Conservation (phyloP, 1,140 invertebrate genomes). For the Nylanderia fulva region DNA sequence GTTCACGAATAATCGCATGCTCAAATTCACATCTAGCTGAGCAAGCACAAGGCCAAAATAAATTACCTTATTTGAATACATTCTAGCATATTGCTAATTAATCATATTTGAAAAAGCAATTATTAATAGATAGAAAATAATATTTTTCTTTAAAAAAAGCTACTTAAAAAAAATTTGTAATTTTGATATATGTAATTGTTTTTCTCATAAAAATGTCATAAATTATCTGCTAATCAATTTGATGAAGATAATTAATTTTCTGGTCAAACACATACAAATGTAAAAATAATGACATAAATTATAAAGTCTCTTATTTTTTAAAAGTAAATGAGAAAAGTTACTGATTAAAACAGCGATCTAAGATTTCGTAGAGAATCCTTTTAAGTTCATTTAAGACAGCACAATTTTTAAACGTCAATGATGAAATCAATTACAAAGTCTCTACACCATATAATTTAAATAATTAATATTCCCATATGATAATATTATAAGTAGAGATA, state of each 20-base stretch:
- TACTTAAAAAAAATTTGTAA: too few relatives aligned
- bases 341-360: too few relatives aligned
- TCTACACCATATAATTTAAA: neutral
- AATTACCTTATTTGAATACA: neutral
- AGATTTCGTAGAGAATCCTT: too few relatives aligned
- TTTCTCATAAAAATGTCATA: neutral
- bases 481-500: constrained; percentile 60
- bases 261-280: too few relatives aligned
- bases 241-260: too few relatives aligned
- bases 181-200: neutral
- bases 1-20: neutral
- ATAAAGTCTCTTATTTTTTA: too few relatives aligned
- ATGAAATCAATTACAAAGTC: neutral
- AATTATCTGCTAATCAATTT: neutral
- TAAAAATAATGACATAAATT: too few relatives aligned
- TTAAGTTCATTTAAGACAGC: too few relatives aligned
- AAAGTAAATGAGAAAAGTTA: too few relatives aligned
- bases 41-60: neutral
- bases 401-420: too few relatives aligned
- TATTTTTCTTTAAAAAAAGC: neutral
- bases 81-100: neutral
- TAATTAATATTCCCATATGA: neutral
- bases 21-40: neutral
- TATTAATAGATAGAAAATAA: neutral
- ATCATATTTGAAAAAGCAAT: neutral